These are phyloP conservation scores for Eurystomus gularis DNA, from an alignment of 2,113 vertebrate genomes.

Conservation along the genomic window DNA sequence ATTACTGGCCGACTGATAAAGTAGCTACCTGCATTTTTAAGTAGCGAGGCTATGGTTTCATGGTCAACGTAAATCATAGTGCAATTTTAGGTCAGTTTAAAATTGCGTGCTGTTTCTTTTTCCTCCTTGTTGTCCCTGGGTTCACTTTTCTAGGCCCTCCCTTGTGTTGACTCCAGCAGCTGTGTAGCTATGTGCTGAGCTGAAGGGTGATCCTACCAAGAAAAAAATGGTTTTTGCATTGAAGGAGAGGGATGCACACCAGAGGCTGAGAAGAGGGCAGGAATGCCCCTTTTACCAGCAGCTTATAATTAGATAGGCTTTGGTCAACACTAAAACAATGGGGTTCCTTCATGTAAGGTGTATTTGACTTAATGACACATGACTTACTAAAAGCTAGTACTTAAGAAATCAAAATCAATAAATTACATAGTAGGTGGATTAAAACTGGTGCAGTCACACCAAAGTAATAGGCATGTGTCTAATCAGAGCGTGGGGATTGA, in stretches of 20 bases:
- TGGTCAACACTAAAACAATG: conserved; percentile 26
- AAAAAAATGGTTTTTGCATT: not conserved
- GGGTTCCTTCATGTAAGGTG: not conserved
- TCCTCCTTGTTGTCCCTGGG: not conserved
- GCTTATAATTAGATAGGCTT: conserved; percentile 24
- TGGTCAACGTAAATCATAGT: not conserved
- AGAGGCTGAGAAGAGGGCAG: not conserved
- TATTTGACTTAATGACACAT: conserved; percentile 24
- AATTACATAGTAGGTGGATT: conserved; percentile 18
- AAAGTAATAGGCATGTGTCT: not conserved
- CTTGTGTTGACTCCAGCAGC: not conserved
- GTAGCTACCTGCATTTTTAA: not conserved
- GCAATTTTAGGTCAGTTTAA: not conserved
- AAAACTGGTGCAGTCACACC: not conserved
- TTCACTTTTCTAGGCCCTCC: not conserved
- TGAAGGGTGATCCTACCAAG: not conserved
- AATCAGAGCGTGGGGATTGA: not conserved
- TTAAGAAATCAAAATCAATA: not conserved
- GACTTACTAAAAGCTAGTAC: not conserved
- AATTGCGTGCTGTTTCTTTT: not conserved
- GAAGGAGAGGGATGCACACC: not conserved
- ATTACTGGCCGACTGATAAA: not conserved
- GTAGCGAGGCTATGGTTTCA: not conserved
- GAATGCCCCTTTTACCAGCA: not conserved
- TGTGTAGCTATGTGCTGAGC: not conserved